Percentiles rank a stretch among this genome's conserved stretches.
Conservation (phyloP, 2,113 vertebrate species). For the Sinocyclocheilus anophthalmus region DNA sequence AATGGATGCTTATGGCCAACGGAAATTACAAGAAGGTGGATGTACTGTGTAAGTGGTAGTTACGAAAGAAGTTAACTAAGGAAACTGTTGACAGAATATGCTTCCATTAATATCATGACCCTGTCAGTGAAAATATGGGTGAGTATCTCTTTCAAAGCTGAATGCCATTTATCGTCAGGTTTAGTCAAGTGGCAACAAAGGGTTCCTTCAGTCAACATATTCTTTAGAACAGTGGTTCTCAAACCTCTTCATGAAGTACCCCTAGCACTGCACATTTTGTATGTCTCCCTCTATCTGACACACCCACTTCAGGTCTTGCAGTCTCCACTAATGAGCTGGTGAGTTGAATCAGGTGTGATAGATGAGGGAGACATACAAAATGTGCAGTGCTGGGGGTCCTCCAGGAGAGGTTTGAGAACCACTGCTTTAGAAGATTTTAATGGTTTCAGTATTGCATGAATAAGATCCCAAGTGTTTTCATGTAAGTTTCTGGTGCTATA, state of each 20-base stretch:
- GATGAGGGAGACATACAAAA: too few relatives aligned
- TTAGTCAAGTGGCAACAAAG: not conserved
- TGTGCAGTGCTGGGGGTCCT: too few relatives aligned
- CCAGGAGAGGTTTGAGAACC: too few relatives aligned
- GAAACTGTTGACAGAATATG: not conserved
- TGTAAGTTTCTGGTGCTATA: not conserved
- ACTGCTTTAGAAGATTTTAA: not conserved
- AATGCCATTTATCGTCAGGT: not conserved
- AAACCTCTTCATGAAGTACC: too few relatives aligned
- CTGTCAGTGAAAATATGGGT: not conserved
- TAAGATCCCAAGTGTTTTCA: not conserved
- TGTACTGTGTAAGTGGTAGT: not conserved
- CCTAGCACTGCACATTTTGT: too few relatives aligned
- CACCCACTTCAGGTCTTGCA: too few relatives aligned
- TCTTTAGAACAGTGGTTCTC: too few relatives aligned
- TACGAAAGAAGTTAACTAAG: not conserved
- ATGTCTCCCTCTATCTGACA: too few relatives aligned
- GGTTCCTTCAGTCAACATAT: not conserved
- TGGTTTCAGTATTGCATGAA: not conserved
- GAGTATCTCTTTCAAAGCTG: not conserved
- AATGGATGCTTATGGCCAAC: not conserved
- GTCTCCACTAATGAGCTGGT: too few relatives aligned
- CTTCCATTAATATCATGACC: not conserved
- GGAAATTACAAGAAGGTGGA: not conserved
- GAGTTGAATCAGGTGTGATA: too few relatives aligned